phyloP scores from a whole-genome alignment of 2,888 invertebrate species.

The Apeira syringaria region DNA sequence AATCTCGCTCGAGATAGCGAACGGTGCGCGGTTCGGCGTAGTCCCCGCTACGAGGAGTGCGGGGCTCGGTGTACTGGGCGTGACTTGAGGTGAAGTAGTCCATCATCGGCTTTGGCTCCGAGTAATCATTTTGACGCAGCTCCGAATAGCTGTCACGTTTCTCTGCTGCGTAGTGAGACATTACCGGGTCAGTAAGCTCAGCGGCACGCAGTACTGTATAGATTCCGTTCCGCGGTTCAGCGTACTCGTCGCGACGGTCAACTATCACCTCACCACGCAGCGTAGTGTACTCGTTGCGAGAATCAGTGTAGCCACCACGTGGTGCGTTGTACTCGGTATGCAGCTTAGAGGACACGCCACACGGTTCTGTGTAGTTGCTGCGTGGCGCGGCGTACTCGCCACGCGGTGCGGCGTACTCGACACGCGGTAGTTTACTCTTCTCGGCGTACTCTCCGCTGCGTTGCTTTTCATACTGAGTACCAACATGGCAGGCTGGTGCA shows the following conservation, averaged over 20 bases:
- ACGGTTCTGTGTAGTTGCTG: too few species aligned
- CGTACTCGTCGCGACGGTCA: background rate
- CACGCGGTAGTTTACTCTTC: too few species aligned
- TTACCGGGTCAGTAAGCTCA: conserved; percentile 4
- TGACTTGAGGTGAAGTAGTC: conserved; percentile 9
- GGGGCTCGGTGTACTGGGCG: conserved; percentile 2
- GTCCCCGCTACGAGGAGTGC: conserved; percentile 12
- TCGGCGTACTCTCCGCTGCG: too few species aligned
- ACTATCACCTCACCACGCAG: background rate
- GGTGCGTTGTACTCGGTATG: too few species aligned
- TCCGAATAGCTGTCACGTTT: background rate
- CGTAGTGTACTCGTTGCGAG: background rate
- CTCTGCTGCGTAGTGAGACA: background rate
- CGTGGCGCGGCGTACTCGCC: too few species aligned
- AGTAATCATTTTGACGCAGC: background rate
- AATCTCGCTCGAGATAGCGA: conserved; percentile 12
- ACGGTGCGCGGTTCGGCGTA: conserved; percentile 15
- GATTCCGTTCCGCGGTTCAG: conserved; percentile 7
- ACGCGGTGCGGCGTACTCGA: too few species aligned
- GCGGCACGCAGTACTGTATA: conserved; percentile 14
- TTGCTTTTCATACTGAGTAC: conserved; percentile 14
- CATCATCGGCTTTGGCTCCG: background rate
- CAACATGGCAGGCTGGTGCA: conserved; percentile 4
- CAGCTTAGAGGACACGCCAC: too few species aligned
- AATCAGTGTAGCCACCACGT: background rate